phyloP scores from a whole-genome alignment of 2,888 invertebrate genomes.

The Malthinus flaveolus region DNA sequence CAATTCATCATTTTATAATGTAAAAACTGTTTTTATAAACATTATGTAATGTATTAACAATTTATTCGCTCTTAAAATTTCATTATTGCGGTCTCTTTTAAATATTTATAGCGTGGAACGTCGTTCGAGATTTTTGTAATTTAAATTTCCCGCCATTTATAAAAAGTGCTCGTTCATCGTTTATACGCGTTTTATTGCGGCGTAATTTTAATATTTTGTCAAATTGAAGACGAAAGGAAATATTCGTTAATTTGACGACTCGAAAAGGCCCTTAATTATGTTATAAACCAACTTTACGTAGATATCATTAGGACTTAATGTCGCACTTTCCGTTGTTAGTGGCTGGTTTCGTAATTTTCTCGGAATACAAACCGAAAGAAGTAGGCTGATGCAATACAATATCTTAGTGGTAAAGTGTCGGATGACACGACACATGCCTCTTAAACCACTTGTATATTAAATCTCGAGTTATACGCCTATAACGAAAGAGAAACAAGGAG shows the following conservation, averaged over 20 bases:
- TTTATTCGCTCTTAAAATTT: conserved; percentile 12
- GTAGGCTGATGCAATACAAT: conserved; percentile 1
- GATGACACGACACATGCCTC: conserved; percentile 16
- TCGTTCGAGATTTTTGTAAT: no score
- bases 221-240: not conserved
- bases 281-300: not conserved
- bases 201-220: no score
- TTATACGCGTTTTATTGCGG: no score
- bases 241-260: not conserved
- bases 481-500: conserved; percentile 19
- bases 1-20: conserved; percentile 3
- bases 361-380: not conserved
- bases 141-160: no score
- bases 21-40: conserved; percentile 11
- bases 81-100: not conserved
- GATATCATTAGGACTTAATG: not conserved
- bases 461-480: conserved; percentile 6
- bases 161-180: no score
- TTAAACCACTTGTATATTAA: conserved; percentile 21
- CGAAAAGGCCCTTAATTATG: not conserved
- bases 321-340: not conserved
- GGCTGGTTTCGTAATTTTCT: not conserved
- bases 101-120: not conserved
- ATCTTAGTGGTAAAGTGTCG: not conserved
- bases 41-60: conserved; percentile 10